phyloP scores from a whole-genome alignment of 2,888 invertebrate genomes.

The Uloborus plumipes region DNA sequence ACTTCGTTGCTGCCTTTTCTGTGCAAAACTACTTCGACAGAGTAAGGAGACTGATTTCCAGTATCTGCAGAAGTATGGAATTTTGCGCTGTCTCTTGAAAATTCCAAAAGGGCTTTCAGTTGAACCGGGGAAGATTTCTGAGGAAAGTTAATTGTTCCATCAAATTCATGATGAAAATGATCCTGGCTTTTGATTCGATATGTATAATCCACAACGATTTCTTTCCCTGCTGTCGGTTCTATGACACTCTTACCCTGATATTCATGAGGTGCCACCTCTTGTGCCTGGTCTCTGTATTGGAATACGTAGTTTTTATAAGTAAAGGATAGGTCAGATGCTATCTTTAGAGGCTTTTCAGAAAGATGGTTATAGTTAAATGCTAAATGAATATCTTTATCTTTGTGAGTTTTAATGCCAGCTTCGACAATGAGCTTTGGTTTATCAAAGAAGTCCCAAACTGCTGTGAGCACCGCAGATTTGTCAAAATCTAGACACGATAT shows the following conservation, averaged over 20 bases:
- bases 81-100: conserved; percentile 9
- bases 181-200: conserved; percentile 39
- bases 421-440: conserved; percentile 37
- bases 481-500: conserved; percentile 51
- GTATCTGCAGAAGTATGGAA: conserved; percentile 21
- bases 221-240: conserved; percentile 6
- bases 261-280: conserved; percentile 31
- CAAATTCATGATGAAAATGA: conserved; percentile 56
- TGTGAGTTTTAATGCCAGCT: conserved; percentile 25
- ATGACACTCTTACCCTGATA: conserved; percentile 34
- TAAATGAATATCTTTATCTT: conserved; percentile 27
- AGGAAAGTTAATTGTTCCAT: conserved; percentile 43
- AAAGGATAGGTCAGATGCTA: conserved; percentile 23
- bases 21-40: conserved; percentile 19
- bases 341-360: conserved; percentile 15
- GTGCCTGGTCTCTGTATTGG: conserved; percentile 21
- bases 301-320: conserved; percentile 24
- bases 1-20: conserved; percentile 26
- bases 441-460: conserved; percentile 43
- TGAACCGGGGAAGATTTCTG: conserved; percentile 15
- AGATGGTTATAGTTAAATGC: conserved; percentile 27
- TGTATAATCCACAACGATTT: conserved; percentile 38
- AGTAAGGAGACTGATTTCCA: conserved; percentile 5
- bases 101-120: conserved; percentile 10
- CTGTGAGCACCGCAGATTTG: conserved; percentile 22